Evolutionary conservation across 2,888 invertebrate species (phyloP).

Genomic region (Apamea monoglypha): DNA sequence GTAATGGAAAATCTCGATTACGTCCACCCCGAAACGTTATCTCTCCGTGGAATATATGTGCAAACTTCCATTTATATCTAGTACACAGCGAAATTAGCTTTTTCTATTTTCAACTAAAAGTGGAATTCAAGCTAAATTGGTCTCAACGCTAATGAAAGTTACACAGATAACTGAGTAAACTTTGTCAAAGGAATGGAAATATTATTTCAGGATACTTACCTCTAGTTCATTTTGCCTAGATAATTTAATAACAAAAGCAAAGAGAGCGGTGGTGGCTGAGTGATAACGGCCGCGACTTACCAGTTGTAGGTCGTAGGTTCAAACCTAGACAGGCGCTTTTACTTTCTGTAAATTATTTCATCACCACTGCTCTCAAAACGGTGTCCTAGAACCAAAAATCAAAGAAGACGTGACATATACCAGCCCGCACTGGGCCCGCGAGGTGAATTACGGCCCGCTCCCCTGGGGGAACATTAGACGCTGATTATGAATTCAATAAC

Average conservation of each 20-base stretch:
- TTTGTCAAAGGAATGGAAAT: slow-evolving; percentile 34
- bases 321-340: not conserved
- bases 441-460: not conserved
- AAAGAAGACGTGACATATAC: not conserved
- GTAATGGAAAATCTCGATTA: slow-evolving; percentile 71
- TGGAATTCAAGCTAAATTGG: slow-evolving; percentile 22
- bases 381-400: not conserved
- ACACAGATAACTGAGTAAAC: slow-evolving; percentile 23
- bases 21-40: slow-evolving; percentile 49
- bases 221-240: slow-evolving; percentile 18
- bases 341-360: not conserved
- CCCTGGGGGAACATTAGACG: not conserved
- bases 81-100: slow-evolving; percentile 13
- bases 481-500: slow-evolving; percentile 15
- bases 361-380: not conserved
- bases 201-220: slow-evolving; percentile 23
- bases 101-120: slow-evolving; percentile 19
- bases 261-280: not conserved
- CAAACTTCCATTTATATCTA: slow-evolving; percentile 20
- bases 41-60: slow-evolving; percentile 60
- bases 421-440: not conserved
- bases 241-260: slow-evolving; percentile 15
- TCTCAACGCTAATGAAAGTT: slow-evolving; percentile 18
- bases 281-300: not conserved
- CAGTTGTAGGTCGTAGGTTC: not conserved